Conservation (phyloP, 2,113 vertebrate species). For the Platichthys flesus region DNA sequence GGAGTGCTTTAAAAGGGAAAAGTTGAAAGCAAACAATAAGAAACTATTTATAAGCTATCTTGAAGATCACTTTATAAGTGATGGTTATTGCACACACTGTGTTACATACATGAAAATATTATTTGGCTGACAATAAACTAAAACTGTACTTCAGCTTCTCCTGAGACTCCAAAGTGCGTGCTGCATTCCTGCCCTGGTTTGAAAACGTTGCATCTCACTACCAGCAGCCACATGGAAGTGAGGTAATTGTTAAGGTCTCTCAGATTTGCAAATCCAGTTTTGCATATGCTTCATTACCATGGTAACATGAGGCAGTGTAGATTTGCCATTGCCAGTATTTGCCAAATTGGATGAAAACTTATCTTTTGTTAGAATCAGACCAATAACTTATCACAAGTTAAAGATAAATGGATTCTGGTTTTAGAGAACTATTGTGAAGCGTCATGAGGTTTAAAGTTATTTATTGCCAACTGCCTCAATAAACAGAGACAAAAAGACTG, state of each 20-base stretch:
- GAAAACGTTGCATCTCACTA: background rate
- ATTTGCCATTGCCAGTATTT: too few relatives aligned
- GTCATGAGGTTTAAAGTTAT: background rate
- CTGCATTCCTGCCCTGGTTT: too few relatives aligned
- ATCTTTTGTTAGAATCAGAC: too few relatives aligned
- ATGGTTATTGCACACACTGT: background rate
- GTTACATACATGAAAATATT: background rate
- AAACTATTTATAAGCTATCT: too few relatives aligned
- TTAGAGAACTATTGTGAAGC: background rate
- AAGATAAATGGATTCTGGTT: too few relatives aligned
- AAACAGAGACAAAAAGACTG: too few relatives aligned
- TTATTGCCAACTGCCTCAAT: background rate
- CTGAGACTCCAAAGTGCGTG: background rate
- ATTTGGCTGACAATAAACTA: too few relatives aligned
- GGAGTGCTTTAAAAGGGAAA: too few relatives aligned
- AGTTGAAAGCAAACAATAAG: too few relatives aligned
- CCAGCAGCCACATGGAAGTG: conserved; percentile 4
- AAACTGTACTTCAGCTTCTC: background rate
- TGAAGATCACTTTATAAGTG: background rate
- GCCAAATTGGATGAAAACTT: too few relatives aligned
- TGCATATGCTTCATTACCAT: conserved; percentile 47
- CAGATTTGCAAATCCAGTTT: conserved; percentile 53
- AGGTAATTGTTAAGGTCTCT: background rate
- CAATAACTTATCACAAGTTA: too few relatives aligned
- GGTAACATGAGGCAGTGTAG: background rate